Conservation (phyloP, 2,888 invertebrate genomes). For the Drosophila atroscutellata region DNA sequence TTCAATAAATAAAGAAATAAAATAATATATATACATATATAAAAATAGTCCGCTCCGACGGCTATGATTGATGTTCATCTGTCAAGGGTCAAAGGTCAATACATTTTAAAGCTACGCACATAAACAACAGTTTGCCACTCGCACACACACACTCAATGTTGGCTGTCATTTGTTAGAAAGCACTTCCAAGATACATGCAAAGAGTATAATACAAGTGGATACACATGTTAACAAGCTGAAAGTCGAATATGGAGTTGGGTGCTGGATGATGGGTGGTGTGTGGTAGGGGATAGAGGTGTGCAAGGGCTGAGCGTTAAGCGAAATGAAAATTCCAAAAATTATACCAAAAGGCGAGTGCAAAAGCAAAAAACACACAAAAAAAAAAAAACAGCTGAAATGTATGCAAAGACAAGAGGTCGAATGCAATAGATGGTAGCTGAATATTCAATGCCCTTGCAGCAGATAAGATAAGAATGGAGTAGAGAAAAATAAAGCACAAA, state of each 20-base stretch:
- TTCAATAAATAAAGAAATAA: not conserved
- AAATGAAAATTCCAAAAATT: conserved; percentile 73
- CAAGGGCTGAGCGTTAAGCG: conserved; percentile 28
- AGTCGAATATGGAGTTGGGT: not conserved
- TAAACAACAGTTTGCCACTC: conserved; percentile 22
- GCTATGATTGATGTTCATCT: conserved; percentile 37
- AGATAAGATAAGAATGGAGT: not conserved
- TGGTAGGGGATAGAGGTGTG: not conserved
- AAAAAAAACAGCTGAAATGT: conserved; percentile 21
- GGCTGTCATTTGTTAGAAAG: conserved; percentile 23
- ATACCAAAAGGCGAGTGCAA: conserved; percentile 44
- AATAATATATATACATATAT: not conserved
- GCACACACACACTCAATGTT: conserved; percentile 4
- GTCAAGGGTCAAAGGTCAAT: conserved; percentile 37
- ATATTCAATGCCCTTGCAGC: conserved; percentile 6
- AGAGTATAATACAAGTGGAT: conserved; percentile 44
- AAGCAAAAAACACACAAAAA: conserved; percentile 19
- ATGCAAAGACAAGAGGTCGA: conserved; percentile 36
- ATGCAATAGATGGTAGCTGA: not conserved
- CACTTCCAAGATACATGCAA: conserved; percentile 32
- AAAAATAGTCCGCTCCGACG: not conserved
- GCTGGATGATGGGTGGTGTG: too few relatives aligned
- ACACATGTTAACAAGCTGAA: conserved; percentile 46
- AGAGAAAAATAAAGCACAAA: not conserved
- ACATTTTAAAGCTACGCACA: conserved; percentile 21